These are phyloP conservation scores for Pemphigus obesinymphae DNA, from an alignment of 1,140 invertebrate species.

Conservation along the genomic window DNA sequence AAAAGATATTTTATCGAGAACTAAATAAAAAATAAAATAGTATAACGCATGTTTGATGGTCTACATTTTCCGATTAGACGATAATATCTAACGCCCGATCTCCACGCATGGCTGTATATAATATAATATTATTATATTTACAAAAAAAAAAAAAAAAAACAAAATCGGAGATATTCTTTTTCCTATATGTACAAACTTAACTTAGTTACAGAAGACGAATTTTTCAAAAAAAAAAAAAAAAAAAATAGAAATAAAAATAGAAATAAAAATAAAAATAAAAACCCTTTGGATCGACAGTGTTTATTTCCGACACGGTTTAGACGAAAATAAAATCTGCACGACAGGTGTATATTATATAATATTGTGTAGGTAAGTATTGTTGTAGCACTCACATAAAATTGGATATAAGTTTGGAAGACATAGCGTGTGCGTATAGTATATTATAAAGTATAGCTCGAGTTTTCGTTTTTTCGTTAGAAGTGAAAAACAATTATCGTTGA, in stretches of 20 bases:
- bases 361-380: no score
- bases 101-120: neutral
- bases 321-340: neutral
- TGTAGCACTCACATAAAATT: neutral
- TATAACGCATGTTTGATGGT: no score
- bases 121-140: neutral
- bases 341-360: neutral
- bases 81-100: neutral
- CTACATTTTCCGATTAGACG: neutral
- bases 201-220: neutral
- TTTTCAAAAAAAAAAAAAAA: neutral
- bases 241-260: neutral
- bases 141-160: neutral
- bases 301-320: neutral
- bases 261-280: no score
- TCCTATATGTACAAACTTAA: neutral
- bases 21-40: constrained; percentile 4
- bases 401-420: constrained; percentile 10
- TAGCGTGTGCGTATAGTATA: no score
- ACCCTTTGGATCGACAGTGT: no score
- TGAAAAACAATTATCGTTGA: no score
- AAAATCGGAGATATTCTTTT: neutral
- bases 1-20: neutral
- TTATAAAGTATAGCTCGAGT: neutral
- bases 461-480: neutral